Conservation (phyloP, 1,140 invertebrate species). For the Formica exsecta region DNA sequence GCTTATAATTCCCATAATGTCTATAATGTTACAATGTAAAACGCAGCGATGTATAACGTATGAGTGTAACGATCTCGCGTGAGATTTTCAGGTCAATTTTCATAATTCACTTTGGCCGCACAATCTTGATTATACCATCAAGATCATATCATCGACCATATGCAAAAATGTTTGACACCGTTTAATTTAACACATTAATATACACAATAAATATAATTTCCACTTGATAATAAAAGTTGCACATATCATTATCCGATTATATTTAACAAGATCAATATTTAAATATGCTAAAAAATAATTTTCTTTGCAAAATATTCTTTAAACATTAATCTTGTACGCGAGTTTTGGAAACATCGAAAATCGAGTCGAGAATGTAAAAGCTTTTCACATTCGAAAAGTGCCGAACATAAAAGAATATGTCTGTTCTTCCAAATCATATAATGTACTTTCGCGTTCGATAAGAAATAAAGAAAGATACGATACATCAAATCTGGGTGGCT, state of each 20-base stretch:
- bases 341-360: background rate
- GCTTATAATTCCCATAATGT: slow-evolving; percentile 50
- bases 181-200: background rate
- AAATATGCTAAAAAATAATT: background rate
- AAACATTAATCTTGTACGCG: background rate
- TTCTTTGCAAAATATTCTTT: background rate
- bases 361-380: background rate
- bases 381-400: background rate
- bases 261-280: slow-evolving; percentile 1
- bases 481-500: slow-evolving; percentile 45
- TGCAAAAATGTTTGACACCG: background rate
- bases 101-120: background rate
- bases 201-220: background rate
- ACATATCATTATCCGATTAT: background rate
- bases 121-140: background rate
- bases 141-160: background rate
- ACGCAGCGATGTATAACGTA: background rate
- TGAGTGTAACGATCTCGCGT: background rate
- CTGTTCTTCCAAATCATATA: slow-evolving; percentile 31
- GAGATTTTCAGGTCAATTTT: background rate
- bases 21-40: slow-evolving; percentile 5
- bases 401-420: slow-evolving; percentile 38
- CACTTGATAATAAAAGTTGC: background rate
- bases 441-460: slow-evolving; percentile 38
- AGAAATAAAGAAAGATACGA: slow-evolving; percentile 17